These are phyloP conservation scores for Dichetophora obliterata DNA, from an alignment of 2,888 invertebrate species.

Conservation along the genomic window DNA sequence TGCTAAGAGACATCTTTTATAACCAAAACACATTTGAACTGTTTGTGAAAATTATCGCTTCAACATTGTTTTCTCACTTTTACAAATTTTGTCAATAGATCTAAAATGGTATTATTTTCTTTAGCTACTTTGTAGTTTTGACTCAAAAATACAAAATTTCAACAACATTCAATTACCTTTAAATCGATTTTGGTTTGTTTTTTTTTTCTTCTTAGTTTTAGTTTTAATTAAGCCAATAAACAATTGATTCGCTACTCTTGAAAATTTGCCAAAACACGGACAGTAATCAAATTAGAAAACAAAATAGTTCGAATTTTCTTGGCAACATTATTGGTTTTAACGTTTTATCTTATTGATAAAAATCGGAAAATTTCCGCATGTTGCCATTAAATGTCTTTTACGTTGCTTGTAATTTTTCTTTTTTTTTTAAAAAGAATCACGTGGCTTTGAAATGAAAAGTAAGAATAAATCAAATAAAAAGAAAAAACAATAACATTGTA, in stretches of 20 bases:
- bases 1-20: no score
- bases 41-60: no score
- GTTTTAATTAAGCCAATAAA: conserved; percentile 2
- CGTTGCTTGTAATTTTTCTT: neutral
- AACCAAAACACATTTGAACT: no score
- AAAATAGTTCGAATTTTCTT: neutral
- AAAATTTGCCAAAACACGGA: conserved; percentile 8
- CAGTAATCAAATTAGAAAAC: neutral
- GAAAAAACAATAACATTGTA: no score
- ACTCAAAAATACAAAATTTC: no score
- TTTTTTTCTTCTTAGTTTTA: neutral
- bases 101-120: no score
- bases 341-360: neutral
- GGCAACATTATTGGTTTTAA: neutral
- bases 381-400: neutral
- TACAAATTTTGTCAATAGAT: no score
- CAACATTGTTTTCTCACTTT: no score
- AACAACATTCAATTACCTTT: no score
- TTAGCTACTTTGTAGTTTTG: no score
- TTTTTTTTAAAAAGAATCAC: neutral
- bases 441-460: conserved; percentile 3
- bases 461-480: no score
- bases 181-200: no score
- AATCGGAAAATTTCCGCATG: neutral
- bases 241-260: conserved; percentile 10